Base-by-base conservation (phyloP, 2,888 invertebrate genomes). In the Portevinia maculata region DNA sequence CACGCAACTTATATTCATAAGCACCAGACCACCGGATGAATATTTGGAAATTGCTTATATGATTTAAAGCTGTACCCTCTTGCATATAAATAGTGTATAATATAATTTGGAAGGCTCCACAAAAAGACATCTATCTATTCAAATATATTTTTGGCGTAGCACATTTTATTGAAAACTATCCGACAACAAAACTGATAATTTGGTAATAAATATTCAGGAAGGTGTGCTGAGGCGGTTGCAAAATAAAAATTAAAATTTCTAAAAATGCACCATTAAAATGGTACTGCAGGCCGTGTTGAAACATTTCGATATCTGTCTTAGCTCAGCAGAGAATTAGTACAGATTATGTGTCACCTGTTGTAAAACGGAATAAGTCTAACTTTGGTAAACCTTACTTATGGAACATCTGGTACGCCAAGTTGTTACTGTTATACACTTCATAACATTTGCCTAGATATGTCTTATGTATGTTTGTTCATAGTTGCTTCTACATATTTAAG, bases 201-300 rank as follows among this genome's bases (percentile, higher is more conserved):
- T 52, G 79, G 28, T 24, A 62, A 79, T 79, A 75, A 64, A 79
- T 46, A 70, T 79, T 69, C 79, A 64, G 57, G 13, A 41, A 44
- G 62, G 55, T 37, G 34, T 50, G 41, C 55, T 19, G 28, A 57
- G 48, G 39, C 19, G 24, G 8, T 64, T 70, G 34, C 55, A 60
- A 62, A 44, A 34, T 24, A 6, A 21, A 39, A n/a, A n/a, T n/a
- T n/a, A 2, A 5, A 24, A 3, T 46, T 69, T 59, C 30, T 15
- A 13, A 28, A 53, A 67, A 50, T 30, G 41, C 59, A 15, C 41
- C 32, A 59, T 52, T 8, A 9, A n/a, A 46, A 53, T 46, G 34
- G 46, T 39, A 46, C 48, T 39, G 52, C 21, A 34, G 11, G 46
- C 2, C n/a, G 34, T 67, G 44, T 55, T 46, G 55, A 46, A 55